Evolutionary conservation across 1,140 invertebrate species (phyloP).

Genomic region (Zaprionus gabonicus): DNA sequence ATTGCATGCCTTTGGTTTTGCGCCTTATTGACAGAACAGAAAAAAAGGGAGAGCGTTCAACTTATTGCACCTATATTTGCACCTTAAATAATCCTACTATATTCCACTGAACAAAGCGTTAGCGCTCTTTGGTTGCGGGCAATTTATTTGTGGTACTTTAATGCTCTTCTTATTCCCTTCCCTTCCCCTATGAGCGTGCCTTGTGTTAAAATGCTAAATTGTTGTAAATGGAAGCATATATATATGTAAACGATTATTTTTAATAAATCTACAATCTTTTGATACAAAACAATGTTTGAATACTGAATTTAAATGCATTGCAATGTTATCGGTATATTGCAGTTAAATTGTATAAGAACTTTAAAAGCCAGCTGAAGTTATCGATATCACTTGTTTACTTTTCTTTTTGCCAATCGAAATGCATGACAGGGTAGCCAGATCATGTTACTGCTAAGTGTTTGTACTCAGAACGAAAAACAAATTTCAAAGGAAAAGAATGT

Average conservation of each 20-base stretch:
- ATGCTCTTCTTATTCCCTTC: conserved; percentile 18
- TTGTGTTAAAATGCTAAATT: conserved; percentile 38
- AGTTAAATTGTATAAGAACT: not conserved
- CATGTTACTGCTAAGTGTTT: not conserved
- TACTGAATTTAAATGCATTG: not conserved
- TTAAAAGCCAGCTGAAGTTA: not conserved
- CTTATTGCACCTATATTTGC: conserved; percentile 26
- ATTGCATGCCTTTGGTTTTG: conserved; percentile 27
- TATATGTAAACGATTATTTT: conserved; percentile 28
- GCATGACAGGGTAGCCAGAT: not conserved
- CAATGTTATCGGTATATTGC: not conserved
- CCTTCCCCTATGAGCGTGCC: conserved; percentile 26
- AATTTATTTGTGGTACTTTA: conserved; percentile 36
- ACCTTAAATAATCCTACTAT: conserved; percentile 5
- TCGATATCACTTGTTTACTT: not conserved
- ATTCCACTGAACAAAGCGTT: conserved; percentile 19
- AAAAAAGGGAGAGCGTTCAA: conserved; percentile 13
- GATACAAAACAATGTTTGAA: conserved; percentile 18
- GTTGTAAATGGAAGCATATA: conserved; percentile 22
- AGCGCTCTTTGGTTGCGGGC: conserved; percentile 51
- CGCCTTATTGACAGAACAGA: conserved; percentile 25
- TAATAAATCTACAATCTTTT: conserved; percentile 39
- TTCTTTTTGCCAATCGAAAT: not conserved
- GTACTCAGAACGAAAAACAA: not conserved
- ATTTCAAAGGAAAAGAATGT: not conserved